Percentiles rank a stretch among this genome's conserved stretches.
phyloP scores from a whole-genome alignment of 2,113 vertebrate genomes.

The Pelvicachromis taeniatus region DNA sequence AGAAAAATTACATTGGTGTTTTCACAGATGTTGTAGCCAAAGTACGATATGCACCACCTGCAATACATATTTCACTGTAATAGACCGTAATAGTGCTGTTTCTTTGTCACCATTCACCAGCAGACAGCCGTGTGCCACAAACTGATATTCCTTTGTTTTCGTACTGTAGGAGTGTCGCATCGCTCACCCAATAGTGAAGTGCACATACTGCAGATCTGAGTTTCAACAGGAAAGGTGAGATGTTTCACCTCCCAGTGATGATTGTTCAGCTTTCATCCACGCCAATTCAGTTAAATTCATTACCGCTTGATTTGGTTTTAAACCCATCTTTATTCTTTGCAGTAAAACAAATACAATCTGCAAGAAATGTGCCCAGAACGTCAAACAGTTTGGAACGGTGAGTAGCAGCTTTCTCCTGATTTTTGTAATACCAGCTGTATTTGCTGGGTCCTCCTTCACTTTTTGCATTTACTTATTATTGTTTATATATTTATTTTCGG shows the following conservation, averaged over 20 bases:
- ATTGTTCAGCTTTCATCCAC: neutral
- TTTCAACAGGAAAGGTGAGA: conserved; percentile 96
- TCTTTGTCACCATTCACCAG: neutral
- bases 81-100: neutral
- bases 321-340: conserved; percentile 17
- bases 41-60: neutral
- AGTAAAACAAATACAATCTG: conserved; percentile 99
- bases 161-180: conserved; percentile 89
- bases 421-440: neutral
- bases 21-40: neutral
- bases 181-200: conserved; percentile 96
- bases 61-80: neutral
- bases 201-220: conserved; percentile 95
- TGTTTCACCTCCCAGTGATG: neutral
- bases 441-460: neutral
- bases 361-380: conserved; percentile 99
- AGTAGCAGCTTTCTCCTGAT: conserved; percentile 52
- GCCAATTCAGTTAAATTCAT: neutral
- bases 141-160: conserved; percentile 13
- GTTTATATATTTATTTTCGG: neutral
- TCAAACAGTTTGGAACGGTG: conserved; percentile 97
- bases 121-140: neutral
- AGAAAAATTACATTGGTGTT: neutral
- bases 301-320: neutral
- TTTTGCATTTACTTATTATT: neutral